phyloP scores from a whole-genome alignment of 2,797 vertebrate species.

The Esox lucius region DNA sequence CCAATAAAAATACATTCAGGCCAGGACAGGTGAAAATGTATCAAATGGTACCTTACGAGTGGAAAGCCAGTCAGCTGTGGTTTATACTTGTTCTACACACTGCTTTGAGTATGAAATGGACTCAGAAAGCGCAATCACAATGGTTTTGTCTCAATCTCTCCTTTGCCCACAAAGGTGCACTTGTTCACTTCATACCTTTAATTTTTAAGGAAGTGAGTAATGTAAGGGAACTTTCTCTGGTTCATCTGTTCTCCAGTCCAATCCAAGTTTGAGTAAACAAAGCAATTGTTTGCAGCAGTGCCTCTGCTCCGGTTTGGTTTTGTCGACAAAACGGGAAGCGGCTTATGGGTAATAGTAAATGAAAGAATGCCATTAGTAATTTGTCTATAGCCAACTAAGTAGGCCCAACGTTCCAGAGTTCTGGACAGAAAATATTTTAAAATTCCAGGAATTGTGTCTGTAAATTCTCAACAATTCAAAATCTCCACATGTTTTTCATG shows the following conservation, averaged over 20 bases:
- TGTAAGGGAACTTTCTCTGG: too few species aligned
- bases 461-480: not conserved
- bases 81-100: not conserved
- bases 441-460: not conserved
- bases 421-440: not conserved
- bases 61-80: not conserved
- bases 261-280: too few species aligned
- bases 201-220: not conserved
- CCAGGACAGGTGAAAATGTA: not conserved
- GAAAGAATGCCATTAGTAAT: too few species aligned
- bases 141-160: not conserved
- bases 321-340: too few species aligned
- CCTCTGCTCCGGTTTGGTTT: too few species aligned
- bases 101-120: not conserved
- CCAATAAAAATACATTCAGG: not conserved
- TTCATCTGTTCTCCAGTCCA: too few species aligned
- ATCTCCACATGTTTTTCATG: not conserved
- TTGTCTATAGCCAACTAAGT: conserved; percentile 24
- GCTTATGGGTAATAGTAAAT: too few species aligned
- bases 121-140: not conserved
- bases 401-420: conserved; percentile 32
- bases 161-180: not conserved
- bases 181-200: not conserved
- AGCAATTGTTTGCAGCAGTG: too few species aligned
- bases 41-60: not conserved